Percentiles rank a stretch among this genome's conserved stretches.
Conservation (phyloP, 2,797 vertebrate genomes). For the Periophthalmus magnuspinnatus region DNA sequence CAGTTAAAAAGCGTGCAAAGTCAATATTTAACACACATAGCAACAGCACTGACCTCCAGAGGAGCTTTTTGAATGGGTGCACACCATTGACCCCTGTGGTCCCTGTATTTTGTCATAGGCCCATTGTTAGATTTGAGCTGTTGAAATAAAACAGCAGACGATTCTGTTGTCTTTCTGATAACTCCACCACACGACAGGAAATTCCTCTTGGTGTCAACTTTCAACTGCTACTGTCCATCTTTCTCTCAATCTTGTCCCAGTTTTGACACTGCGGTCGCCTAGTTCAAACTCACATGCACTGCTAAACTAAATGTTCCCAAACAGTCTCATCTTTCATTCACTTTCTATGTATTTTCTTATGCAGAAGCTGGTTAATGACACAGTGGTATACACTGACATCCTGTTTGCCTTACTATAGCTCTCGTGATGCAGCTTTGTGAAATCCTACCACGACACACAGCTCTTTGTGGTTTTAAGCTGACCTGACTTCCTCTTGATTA, state of each 20-base stretch:
- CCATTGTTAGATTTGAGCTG: conserved; percentile 65
- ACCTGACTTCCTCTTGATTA: conserved; percentile 45
- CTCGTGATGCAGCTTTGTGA: conserved; percentile 38
- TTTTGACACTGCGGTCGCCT: conserved; percentile 15
- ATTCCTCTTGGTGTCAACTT: conserved; percentile 69
- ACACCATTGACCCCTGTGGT: conserved; percentile 52
- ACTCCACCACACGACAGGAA: conserved; percentile 76
- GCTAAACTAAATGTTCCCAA: conserved; percentile 2
- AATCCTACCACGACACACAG: conserved; percentile 37
- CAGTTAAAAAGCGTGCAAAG: too few relatives aligned
- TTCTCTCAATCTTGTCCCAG: background rate
- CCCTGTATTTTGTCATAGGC: conserved; percentile 69
- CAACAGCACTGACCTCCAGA: background rate
- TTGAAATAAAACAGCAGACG: conserved; percentile 65
- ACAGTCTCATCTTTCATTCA: conserved; percentile 14
- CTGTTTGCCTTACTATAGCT: conserved; percentile 8
- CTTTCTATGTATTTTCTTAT: conserved; percentile 8
- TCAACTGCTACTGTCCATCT: conserved; percentile 23
- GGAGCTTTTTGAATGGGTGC: conserved; percentile 19
- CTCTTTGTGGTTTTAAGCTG: conserved; percentile 32
- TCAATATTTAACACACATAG: background rate
- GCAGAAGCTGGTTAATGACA: conserved; percentile 22
- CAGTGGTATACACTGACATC: conserved; percentile 16
- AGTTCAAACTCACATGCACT: conserved; percentile 23
- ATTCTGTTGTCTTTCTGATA: conserved; percentile 77